Conservation (phyloP, 2,113 vertebrate genomes). For the Turdus rufiventris region DNA sequence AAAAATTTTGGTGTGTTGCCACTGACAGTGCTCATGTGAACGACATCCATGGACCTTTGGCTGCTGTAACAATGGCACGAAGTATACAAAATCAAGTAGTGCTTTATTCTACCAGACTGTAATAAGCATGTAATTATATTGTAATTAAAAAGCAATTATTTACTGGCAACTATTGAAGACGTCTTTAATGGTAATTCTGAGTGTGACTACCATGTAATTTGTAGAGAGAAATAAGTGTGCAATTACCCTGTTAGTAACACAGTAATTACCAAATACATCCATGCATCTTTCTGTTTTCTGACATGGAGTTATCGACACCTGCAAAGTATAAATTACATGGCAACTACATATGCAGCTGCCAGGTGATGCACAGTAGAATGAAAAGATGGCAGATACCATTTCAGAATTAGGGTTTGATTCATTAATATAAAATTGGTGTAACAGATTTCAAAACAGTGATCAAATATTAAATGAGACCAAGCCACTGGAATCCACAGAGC, state of each 20-base stretch:
- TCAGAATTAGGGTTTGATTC: not conserved
- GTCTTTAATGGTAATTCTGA: slow-evolving; percentile 73
- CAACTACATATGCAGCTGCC: slow-evolving; percentile 28
- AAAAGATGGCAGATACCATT: not conserved
- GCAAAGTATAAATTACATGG: slow-evolving; percentile 60
- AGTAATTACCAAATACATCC: slow-evolving; percentile 73
- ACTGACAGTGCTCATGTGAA: not conserved
- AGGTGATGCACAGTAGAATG: slow-evolving; percentile 23
- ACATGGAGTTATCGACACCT: slow-evolving; percentile 65
- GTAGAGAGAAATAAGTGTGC: slow-evolving; percentile 69
- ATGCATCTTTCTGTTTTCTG: slow-evolving; percentile 61
- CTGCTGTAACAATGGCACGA: slow-evolving; percentile 10
- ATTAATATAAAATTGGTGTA: not conserved
- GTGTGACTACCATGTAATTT: slow-evolving; percentile 74
- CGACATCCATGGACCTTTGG: slow-evolving; percentile 11
- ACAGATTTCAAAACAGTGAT: not conserved
- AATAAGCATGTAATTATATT: slow-evolving; percentile 73
- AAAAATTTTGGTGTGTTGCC: slow-evolving; percentile 7
- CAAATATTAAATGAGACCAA: not conserved
- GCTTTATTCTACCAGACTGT: slow-evolving; percentile 58
- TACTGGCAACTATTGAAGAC: slow-evolving; percentile 66
- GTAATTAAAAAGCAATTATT: slow-evolving; percentile 76
- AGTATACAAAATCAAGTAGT: slow-evolving; percentile 52
- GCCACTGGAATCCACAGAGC: not conserved
- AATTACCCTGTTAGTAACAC: slow-evolving; percentile 78